phyloP scores from a whole-genome alignment of 2,113 vertebrate species.

The Triplophysa rosa region DNA sequence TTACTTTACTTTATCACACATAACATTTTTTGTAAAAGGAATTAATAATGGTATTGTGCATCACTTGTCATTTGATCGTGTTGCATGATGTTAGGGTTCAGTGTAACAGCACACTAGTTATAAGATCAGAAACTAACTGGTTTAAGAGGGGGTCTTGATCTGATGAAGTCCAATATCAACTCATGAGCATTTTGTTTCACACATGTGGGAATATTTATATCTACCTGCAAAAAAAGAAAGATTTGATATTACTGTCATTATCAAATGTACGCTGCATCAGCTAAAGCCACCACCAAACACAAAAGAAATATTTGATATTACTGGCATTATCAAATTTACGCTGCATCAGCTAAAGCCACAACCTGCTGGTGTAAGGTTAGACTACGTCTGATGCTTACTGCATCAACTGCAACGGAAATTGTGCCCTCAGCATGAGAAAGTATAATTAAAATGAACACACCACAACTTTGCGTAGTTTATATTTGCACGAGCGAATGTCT shows the following conservation, averaged over 20 bases:
- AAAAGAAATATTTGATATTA: constrained; percentile 18
- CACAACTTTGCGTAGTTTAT: constrained; percentile 95
- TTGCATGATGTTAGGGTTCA: not conserved
- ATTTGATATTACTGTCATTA: not conserved
- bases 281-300: not conserved
- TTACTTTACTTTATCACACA: too few species aligned
- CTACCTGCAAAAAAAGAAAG: constrained; percentile 74
- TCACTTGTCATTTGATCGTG: not conserved
- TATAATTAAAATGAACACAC: constrained; percentile 71
- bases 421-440: not conserved
- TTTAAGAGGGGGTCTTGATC: constrained; percentile 91
- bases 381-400: constrained; percentile 14
- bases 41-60: too few species aligned
- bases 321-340: not conserved
- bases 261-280: constrained; percentile 9
- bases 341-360: constrained; percentile 2
- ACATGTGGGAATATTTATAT: constrained; percentile 84
- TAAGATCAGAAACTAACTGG: constrained; percentile 73
- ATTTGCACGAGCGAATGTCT: constrained; percentile 90
- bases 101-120: not conserved
- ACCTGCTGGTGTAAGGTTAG: not conserved
- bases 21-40: too few species aligned
- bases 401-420: not conserved
- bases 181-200: constrained; percentile 93
- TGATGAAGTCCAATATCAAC: constrained; percentile 92